Evolutionary conservation across 2,113 vertebrate genomes (phyloP), one percentile per base, ranked within the genome.

Genomic region (Lampris megalopsis): DNA sequence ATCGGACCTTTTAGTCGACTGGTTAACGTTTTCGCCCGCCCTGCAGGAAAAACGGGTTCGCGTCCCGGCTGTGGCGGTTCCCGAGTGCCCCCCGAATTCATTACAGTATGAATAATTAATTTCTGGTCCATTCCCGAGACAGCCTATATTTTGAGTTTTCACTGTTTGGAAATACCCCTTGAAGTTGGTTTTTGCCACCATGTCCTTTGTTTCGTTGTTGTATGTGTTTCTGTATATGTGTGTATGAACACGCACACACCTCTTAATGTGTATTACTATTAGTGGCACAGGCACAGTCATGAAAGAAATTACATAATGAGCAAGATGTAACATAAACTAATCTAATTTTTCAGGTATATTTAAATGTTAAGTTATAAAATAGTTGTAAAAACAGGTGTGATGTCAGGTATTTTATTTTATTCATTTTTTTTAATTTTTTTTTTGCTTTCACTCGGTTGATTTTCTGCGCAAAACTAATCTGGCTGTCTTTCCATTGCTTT

Each of bases 121-220:
- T 24, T 66, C 3, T 43, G 57, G 61, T 49, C 38, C 45, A 42
- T 37, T 63, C 81, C 43, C 42, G 52, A 0, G 3, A 11, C 43
- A 2, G 45, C n/a, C 2, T 2, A 0, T 1, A 36, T 61, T 53
- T 4, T 82, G 62, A 24, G 2, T 45, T 45, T 45, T 45, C 10
- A 13, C 50, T 11, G 50, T 52, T 9, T 13, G 61, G 76, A 67
- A 79, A 83, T 73, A 81, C 58, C 87, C 79, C 37, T 43, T 58
- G 8, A 73, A 43, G 64, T 72, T 69, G 73, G 1, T 4, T 4
- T 47, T 42, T 6, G 5, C 8, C 9, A 0, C 5, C 49, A 79
- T 60, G 75, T 77, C 75, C 75, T 79, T 10, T 61, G 59, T n/a
- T 38, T 43, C 38, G 1, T 24, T 60, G 58, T 24, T 60, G 58